Conservation (phyloP, 2,113 vertebrate genomes). For the Atlantisia rogersi region DNA sequence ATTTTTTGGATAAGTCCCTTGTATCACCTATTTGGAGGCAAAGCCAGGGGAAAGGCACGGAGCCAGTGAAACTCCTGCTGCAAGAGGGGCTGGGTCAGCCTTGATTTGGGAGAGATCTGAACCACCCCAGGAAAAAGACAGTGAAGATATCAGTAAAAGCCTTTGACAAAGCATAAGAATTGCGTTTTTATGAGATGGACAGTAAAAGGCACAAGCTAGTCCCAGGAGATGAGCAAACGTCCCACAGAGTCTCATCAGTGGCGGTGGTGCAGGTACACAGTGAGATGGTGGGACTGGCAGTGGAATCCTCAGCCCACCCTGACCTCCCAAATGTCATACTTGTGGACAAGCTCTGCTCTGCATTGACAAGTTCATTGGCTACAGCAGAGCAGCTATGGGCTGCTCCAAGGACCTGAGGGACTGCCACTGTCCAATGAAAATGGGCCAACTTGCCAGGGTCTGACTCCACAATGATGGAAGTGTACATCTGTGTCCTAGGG, state of each 20-base stretch:
- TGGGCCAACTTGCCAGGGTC: neutral
- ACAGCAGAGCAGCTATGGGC: neutral
- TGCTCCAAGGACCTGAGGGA: neutral
- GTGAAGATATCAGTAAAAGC: neutral
- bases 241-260: accelerated
- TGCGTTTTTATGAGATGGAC: neutral
- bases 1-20: neutral
- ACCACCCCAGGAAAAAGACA: neutral
- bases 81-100: neutral
- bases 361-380: neutral
- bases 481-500: too few relatives aligned
- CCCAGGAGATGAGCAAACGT: neutral
- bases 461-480: neutral
- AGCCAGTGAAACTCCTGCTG: neutral
- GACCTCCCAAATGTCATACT: accelerated
- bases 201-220: neutral
- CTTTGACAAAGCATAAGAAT: neutral
- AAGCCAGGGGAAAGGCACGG: neutral
- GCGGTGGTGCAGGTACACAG: neutral
- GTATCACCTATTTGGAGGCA: neutral
- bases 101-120: neutral
- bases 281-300: neutral
- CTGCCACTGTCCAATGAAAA: neutral
- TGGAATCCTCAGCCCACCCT: neutral
- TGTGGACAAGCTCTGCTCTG: neutral